Conservation (phyloP, 2,888 invertebrate genomes). For the Alcis repandata region DNA sequence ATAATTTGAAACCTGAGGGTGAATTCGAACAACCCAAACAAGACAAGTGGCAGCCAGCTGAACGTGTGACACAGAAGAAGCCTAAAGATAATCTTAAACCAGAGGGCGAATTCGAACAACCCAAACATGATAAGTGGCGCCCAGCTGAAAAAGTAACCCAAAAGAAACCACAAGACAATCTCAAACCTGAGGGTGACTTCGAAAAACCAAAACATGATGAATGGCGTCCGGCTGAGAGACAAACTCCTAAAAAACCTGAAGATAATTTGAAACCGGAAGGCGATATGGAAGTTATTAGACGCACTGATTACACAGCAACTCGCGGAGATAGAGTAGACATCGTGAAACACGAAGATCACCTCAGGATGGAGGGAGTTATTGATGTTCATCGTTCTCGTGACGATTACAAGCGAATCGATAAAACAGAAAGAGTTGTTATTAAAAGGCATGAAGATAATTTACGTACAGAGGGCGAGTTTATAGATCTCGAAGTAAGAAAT, state of each 20-base stretch:
- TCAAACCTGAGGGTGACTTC: slow-evolving; percentile 86
- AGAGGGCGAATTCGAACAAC: slow-evolving; percentile 77
- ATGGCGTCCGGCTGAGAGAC: slow-evolving; percentile 75
- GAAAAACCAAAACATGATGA: slow-evolving; percentile 70
- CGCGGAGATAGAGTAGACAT: slow-evolving; percentile 88
- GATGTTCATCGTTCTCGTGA: slow-evolving; percentile 83
- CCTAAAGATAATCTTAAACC: slow-evolving; percentile 70
- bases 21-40: slow-evolving; percentile 76
- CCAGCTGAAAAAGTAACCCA: slow-evolving; percentile 66
- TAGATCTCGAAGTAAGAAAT: slow-evolving; percentile 80
- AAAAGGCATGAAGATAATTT: slow-evolving; percentile 87
- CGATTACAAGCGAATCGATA: slow-evolving; percentile 85
- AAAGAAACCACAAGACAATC: slow-evolving; percentile 70
- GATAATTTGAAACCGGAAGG: slow-evolving; percentile 89
- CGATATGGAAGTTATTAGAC: slow-evolving; percentile 79
- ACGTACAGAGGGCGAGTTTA: slow-evolving; percentile 85
- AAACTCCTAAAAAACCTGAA: slow-evolving; percentile 66
- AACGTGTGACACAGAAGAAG: slow-evolving; percentile 49
- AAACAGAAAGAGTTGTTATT: slow-evolving; percentile 82
- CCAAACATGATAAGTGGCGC: slow-evolving; percentile 68
- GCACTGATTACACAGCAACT: slow-evolving; percentile 78
- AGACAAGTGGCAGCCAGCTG: slow-evolving; percentile 60
- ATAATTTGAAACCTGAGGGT: slow-evolving; percentile 86
- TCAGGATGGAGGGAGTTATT: slow-evolving; percentile 89
- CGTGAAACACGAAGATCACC: slow-evolving; percentile 88